phyloP scores from a whole-genome alignment of 2,888 invertebrate species.

The Andrena praecox region DNA sequence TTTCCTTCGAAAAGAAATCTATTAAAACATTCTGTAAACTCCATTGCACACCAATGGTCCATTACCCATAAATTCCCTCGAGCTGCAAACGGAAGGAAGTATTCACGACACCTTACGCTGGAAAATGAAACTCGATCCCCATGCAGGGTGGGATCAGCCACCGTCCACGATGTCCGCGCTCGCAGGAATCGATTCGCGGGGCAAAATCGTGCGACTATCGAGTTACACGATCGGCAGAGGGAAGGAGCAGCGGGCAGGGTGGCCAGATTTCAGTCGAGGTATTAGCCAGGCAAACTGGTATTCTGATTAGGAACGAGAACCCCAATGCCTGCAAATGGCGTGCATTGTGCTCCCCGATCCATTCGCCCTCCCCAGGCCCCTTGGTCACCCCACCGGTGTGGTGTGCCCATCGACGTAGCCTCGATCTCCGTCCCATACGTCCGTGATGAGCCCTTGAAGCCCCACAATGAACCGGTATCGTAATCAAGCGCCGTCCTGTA shows the following conservation, averaged over 20 bases:
- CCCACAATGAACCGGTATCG: slow-evolving; percentile 71
- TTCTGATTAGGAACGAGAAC: slow-evolving; percentile 68
- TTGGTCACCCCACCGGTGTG: too few species aligned
- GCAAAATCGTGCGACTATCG: slow-evolving; percentile 23
- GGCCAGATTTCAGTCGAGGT: slow-evolving; percentile 46
- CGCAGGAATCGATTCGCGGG: not conserved
- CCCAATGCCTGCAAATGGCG: slow-evolving; percentile 68
- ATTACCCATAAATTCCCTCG: too few species aligned
- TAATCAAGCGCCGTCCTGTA: slow-evolving; percentile 56
- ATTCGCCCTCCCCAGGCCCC: slow-evolving; percentile 39
- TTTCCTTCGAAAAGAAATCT: too few species aligned
- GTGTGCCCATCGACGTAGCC: slow-evolving; percentile 50
- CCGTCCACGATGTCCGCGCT: too few species aligned
- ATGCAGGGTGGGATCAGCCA: not conserved
- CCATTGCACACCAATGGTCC: too few species aligned
- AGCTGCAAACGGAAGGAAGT: too few species aligned
- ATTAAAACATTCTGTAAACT: too few species aligned
- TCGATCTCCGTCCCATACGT: slow-evolving; percentile 60
- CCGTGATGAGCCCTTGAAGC: slow-evolving; percentile 74
- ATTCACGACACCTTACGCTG: too few species aligned
- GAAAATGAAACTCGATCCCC: not conserved
- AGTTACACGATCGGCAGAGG: not conserved
- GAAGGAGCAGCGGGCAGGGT: slow-evolving; percentile 15
- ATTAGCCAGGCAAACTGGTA: slow-evolving; percentile 66
- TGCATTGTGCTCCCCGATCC: slow-evolving; percentile 61